Evolutionary conservation across 2,797 vertebrate species (phyloP), one percentile per base, ranked within the genome.

Genomic region (Muraenolepis orangiensis): DNA sequence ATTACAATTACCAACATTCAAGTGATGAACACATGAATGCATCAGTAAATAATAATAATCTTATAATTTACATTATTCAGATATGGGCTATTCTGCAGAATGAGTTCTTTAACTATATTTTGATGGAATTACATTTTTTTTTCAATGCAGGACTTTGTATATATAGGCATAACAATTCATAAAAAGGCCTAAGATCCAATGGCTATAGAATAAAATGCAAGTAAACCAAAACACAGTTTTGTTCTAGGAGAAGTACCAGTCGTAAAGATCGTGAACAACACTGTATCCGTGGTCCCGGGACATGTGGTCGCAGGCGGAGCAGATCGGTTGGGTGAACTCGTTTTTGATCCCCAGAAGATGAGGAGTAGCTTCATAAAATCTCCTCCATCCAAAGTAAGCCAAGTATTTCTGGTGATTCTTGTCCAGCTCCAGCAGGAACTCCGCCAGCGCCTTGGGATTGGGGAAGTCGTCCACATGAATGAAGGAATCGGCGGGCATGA

Each of bases 381-480:
- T 57, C 14, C 64, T 30, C 75, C 75, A 76, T 40, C 2, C 14
- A 51, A 76, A 72, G 70, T 68, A 76, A 4, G 30, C 28, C 75
- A 57, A 18, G n/a, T 76, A 76, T 2, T 7, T n/a, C 30, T 34
- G 40, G 4, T 46, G 4, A 20, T 76, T 20, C 64, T 34, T 29
- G 70, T 72, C 75, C 64, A 76, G 68, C 4, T n/a, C 11, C 12
- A 34, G 4, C 31, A 78, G 42, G 32, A 16, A 66, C 10, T 70
- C 67, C 11, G 72, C 76, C 46, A 74, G 76, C 1, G 46, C 31
- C 16, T 70, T 70, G 7, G 46, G 57, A 20, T 71, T 13, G 7
- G 72, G 72, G 31, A 73, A 78, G 28, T 78, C 72, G 57, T 78
- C 36, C 1, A 78, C 31, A 38, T 78, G 76, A 14, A 78, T 74